Evolutionary conservation across 2,888 invertebrate genomes (phyloP).

Genomic region (Thecocarcelia acutangulata): DNA sequence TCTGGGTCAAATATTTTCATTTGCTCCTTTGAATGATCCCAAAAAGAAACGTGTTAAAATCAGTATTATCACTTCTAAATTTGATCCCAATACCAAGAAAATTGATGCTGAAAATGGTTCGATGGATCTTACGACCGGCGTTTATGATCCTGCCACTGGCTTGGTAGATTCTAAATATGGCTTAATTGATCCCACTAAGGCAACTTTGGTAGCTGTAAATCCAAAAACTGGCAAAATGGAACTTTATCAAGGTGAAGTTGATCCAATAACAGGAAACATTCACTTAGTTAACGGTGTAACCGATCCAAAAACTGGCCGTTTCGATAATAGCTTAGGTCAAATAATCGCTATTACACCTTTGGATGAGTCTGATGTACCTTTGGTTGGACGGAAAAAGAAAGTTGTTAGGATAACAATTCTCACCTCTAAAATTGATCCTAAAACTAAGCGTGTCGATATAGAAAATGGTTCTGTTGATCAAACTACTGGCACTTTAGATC

Average conservation of each 20-base stretch:
- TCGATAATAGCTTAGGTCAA: slow-evolving; percentile 86
- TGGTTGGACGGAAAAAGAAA: slow-evolving; percentile 86
- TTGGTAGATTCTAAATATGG: slow-evolving; percentile 88
- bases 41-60: slow-evolving; percentile 86
- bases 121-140: slow-evolving; percentile 86
- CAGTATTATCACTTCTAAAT: slow-evolving; percentile 87
- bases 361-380: slow-evolving; percentile 86
- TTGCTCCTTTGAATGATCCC: slow-evolving; percentile 84
- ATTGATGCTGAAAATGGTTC: slow-evolving; percentile 86
- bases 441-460: slow-evolving; percentile 85
- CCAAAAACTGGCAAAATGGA: slow-evolving; percentile 85
- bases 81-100: slow-evolving; percentile 86
- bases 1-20: slow-evolving; percentile 86
- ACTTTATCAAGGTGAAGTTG: slow-evolving; percentile 84
- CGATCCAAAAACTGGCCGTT: slow-evolving; percentile 86
- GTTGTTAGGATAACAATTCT: slow-evolving; percentile 86
- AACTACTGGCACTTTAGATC: slow-evolving; percentile 86
- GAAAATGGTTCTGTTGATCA: slow-evolving; percentile 86
- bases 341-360: slow-evolving; percentile 86
- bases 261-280: slow-evolving; percentile 86
- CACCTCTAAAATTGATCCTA: slow-evolving; percentile 86
- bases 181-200: slow-evolving; percentile 86
- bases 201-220: slow-evolving; percentile 85
- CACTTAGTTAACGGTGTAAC: slow-evolving; percentile 85
- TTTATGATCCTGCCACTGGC: slow-evolving; percentile 86